A percentile compares a stretch with the other conserved stretches of the same genome.
Evolutionary conservation across 2,888 invertebrate species (phyloP).

Genomic region (Camptogramma bilineatum): DNA sequence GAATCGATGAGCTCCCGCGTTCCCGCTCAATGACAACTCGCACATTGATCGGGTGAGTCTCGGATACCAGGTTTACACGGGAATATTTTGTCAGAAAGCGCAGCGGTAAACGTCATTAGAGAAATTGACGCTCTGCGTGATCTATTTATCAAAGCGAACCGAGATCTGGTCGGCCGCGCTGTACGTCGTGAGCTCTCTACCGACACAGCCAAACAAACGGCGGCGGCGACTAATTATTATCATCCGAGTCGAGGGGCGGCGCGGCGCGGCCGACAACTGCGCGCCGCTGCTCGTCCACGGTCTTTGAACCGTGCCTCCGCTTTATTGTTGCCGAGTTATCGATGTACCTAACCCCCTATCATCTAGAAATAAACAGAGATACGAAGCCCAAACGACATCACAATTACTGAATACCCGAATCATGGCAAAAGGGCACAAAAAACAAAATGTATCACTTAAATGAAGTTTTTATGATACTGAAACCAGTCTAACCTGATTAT

Average conservation of each 20-base stretch:
- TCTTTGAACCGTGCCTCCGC: conserved; percentile 68
- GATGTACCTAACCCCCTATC: conserved; percentile 46
- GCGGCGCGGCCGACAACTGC: conserved; percentile 45
- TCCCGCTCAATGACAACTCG: conserved; percentile 68
- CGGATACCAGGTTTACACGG: conserved; percentile 18
- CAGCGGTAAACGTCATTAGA: conserved; percentile 13
- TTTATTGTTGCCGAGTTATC: conserved; percentile 54
- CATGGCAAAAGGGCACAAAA: background rate
- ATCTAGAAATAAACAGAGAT: conserved; percentile 53
- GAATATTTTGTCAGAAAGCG: conserved; percentile 25
- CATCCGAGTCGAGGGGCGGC: conserved; percentile 48
- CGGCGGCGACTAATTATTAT: conserved; percentile 47
- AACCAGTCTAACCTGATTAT: too few species aligned
- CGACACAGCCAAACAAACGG: conserved; percentile 43
- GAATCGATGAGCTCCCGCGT: conserved; percentile 70
- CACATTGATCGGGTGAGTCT: conserved; percentile 81
- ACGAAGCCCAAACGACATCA: background rate
- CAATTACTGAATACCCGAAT: background rate
- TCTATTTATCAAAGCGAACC: conserved; percentile 10
- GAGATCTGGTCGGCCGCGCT: conserved; percentile 22
- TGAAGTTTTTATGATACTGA: background rate
- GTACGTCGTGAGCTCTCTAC: conserved; percentile 35
- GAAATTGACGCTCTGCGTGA: conserved; percentile 26
- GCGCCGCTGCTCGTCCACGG: conserved; percentile 57
- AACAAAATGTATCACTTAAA: background rate